Base-by-base conservation (phyloP, 2,797 vertebrate species). In the Eptatretus atami region DNA sequence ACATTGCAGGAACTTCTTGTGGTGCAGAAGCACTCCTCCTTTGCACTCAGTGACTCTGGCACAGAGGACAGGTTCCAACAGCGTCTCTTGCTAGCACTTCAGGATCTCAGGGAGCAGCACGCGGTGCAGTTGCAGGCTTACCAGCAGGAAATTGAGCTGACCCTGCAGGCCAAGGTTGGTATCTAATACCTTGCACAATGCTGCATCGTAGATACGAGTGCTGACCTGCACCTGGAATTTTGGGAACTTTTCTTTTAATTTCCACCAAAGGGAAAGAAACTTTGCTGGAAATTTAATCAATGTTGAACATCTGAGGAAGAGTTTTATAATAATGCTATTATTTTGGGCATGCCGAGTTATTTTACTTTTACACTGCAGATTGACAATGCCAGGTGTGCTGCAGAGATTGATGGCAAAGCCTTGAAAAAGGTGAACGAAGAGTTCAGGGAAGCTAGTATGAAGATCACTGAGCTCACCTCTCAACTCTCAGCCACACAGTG, bases 401-500 rank as follows among this genome's bases (percentile, higher is more conserved):
- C 77, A 0, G 82, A 90, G 73, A 83, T 82, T 77, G 86, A 76
- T 61, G 79, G 69, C 65, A 78, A 75, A 2, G 74, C 81, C 2
- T 78, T 75, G 54, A 79, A 67, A 67, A 72, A 75, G 52, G 72
- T 82, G 63, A 74, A 77, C 15, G 82, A 93, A 72, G 81, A 93
- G 65, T 77, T 95, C 55, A 76, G 70, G 52, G 83, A 90, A 71
- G 80, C 81, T 2, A 65, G 66, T 1, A 54, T 83, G 64, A 75
- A 80, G 53, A 78, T 87, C 0, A 80, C 84, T 64, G 80, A 69
- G 67, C 77, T 95, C 52, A 74, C 73, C 0, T 73, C 76, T 3
- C 81, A 86, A 68, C 71, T 95, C 12, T 57, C 71, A 52, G 75
- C 65, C 54, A 73, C 93, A 61, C 87, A 86, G 70, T 86, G 82